These are phyloP conservation scores for Drosophila testacea DNA, from an alignment of 2,888 invertebrate species.

Conservation along the genomic window DNA sequence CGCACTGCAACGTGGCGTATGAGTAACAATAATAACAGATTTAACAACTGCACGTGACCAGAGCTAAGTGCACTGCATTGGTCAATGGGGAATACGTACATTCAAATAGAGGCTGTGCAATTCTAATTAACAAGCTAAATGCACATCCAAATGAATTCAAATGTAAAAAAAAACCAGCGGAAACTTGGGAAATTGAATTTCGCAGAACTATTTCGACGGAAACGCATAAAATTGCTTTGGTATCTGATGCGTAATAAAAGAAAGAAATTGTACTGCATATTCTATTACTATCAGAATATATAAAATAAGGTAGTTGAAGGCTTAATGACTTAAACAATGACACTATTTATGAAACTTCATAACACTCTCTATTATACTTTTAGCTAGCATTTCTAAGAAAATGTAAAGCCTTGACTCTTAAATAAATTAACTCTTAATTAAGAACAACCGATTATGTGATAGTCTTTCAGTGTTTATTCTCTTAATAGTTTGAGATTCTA, in stretches of 20 bases:
- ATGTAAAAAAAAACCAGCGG: conserved; percentile 12
- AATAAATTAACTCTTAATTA: no score
- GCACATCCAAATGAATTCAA: conserved; percentile 6
- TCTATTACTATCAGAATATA: background rate
- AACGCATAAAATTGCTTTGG: background rate
- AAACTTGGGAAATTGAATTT: conserved; percentile 4
- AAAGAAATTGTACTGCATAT: background rate
- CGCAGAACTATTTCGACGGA: no score
- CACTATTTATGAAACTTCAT: background rate
- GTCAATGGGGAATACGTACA: conserved; percentile 15
- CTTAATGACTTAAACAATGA: background rate
- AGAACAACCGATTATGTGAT: no score
- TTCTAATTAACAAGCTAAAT: conserved; percentile 19
- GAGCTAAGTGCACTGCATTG: conserved; percentile 26
- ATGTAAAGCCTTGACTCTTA: no score
- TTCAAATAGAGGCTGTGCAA: conserved; percentile 8
- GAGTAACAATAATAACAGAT: conserved; percentile 55
- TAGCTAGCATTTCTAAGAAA: no score
- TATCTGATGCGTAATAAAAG: background rate
- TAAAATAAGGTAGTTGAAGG: background rate
- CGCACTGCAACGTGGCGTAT: conserved; percentile 72
- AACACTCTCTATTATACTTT: background rate
- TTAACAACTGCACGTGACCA: conserved; percentile 50
- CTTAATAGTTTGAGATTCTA: background rate
- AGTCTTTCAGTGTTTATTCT: no score